Evolutionary conservation across 2,797 vertebrate genomes (phyloP), one percentile per base, ranked within the genome.

Genomic region (Lutjanus argentimaculatus): DNA sequence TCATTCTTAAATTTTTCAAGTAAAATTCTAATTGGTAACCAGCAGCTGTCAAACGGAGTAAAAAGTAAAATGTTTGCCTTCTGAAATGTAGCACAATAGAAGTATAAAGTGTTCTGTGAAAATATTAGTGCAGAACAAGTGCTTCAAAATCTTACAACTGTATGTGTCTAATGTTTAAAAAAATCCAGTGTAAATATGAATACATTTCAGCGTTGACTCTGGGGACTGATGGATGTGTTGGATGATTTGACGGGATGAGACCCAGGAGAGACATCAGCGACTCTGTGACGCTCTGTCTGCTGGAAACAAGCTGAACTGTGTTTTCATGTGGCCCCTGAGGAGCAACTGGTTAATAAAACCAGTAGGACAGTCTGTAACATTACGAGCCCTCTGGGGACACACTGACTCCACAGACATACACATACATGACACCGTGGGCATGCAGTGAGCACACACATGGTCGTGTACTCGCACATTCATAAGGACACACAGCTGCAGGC

Each of bases 301-400:
- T 45, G 62, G 73, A 73, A 82, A 91, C 83, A 87, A 77, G 52
- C 67, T 55, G 45, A 51, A 75, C 68, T 76, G 72, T 86, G 85
- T 89, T 85, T 83, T 82, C 68, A 74, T 45, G 57, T 67, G 73
- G 43, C 86, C 83, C 73, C 2, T 5, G 62, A 83, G 85, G 85
- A 88, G 59, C 74, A 72, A 84, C 86, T 77, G 80, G 83, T 80
- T 86, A 75, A 89, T 90, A 89, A 90, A 92, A 84, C 57, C 80
- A 86, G 75, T 61, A 65, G 79, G 84, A 77, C 81, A 83, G 87
- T 82, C 68, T 83, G 82, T 80, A 71, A 67, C 82, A 69, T 40
- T 16, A 67, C 22, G 21, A 79, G 76, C 16, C 79, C 80, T 74
- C 46, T 19, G 72, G 80, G 80, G 80, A 77, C 36, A 2, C 22